Evolutionary conservation across 2,113 vertebrate species (phyloP).

Genomic region (Anhinga anhinga): DNA sequence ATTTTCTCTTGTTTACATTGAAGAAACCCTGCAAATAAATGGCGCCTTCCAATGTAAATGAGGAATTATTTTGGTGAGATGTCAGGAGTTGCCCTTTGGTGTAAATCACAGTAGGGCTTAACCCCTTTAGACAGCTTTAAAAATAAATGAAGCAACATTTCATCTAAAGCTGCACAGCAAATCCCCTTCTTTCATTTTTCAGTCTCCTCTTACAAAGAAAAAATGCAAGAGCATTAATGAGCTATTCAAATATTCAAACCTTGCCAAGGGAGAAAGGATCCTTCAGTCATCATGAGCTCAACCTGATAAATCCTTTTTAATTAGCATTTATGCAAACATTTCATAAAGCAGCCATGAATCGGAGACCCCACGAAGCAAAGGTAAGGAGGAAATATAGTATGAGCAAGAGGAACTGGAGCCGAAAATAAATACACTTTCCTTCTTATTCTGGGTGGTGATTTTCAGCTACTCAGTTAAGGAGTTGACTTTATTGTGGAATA

Average conservation of each 20-base stretch:
- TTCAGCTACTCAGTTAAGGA: not conserved
- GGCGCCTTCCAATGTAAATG: not conserved
- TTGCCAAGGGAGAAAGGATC: slow-evolving; percentile 19
- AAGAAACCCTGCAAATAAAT: not conserved
- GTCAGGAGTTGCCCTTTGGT: not conserved
- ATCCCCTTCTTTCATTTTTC: slow-evolving; percentile 27
- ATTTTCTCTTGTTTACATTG: not conserved
- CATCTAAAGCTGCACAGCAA: slow-evolving; percentile 12
- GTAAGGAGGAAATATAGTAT: not conserved
- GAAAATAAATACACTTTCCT: not conserved
- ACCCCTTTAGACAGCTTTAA: slow-evolving; percentile 24
- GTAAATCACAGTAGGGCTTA: slow-evolving; percentile 1
- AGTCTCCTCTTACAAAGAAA: not conserved
- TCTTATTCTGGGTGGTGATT: not conserved
- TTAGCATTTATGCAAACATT: slow-evolving; percentile 29
- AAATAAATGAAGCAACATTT: slow-evolving; percentile 32
- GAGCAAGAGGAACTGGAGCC: not conserved
- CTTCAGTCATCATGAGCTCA: slow-evolving; percentile 13
- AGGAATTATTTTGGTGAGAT: not conserved
- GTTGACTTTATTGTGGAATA: not conserved
- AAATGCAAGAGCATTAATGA: slow-evolving; percentile 7
- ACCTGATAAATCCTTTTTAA: slow-evolving; percentile 52
- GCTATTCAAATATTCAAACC: slow-evolving; percentile 54
- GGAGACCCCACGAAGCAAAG: not conserved
- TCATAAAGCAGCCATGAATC: not conserved